Evolutionary conservation across 2,113 vertebrate species (phyloP).

Genomic region (Psephotus haematonotus): DNA sequence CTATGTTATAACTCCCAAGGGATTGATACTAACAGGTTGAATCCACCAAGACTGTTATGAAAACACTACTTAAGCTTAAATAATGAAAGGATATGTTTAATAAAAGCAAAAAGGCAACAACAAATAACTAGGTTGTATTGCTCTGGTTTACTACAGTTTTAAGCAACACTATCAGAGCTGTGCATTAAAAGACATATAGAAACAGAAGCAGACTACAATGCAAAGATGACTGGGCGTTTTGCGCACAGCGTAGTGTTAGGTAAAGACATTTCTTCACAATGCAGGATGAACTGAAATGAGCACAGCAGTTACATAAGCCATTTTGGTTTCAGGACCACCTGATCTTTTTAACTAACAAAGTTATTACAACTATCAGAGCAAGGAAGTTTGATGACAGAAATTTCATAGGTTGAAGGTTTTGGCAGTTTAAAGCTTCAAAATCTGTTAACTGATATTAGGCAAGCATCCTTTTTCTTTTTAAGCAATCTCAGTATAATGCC

Average conservation of each 20-base stretch:
- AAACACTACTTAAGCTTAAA: neutral
- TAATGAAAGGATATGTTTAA: neutral
- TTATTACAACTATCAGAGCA: constrained; percentile 43
- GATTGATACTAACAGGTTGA: neutral
- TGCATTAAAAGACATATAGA: neutral
- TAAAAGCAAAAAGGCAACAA: neutral
- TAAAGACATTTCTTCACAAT: constrained; percentile 39
- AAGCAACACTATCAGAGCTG: neutral
- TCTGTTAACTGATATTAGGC: constrained; percentile 80
- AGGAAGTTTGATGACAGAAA: constrained; percentile 52
- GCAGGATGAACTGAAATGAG: constrained; percentile 5
- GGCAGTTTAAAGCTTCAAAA: constrained; percentile 74
- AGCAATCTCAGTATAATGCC: constrained; percentile 74
- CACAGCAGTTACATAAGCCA: constrained; percentile 35
- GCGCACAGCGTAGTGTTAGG: neutral
- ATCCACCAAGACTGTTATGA: neutral
- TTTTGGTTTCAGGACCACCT: neutral
- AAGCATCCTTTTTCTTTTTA: constrained; percentile 81
- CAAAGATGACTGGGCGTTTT: neutral
- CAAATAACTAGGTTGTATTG: neutral
- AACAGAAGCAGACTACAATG: neutral
- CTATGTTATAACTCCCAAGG: neutral
- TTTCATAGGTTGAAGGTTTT: constrained; percentile 58
- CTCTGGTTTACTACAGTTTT: neutral
- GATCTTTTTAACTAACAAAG: constrained; percentile 44